Evolutionary conservation across 1,140 invertebrate genomes (phyloP), one percentile per base, ranked within the genome.

Genomic region (Temnothorax curvispinosus): DNA sequence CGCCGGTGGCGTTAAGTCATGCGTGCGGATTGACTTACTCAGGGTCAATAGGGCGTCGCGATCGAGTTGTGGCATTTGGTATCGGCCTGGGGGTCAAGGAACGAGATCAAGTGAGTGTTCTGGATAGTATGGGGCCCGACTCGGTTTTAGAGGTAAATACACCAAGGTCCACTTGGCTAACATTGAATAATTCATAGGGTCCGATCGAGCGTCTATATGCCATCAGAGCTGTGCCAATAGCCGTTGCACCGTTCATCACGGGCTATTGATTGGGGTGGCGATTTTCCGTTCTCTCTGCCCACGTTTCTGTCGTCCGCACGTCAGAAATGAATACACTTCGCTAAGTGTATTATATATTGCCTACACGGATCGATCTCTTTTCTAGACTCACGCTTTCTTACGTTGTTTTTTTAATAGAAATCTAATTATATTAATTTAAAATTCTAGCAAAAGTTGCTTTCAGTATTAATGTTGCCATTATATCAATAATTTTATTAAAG

Each of bases 141-240:
- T 88, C 71, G 88, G 91, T 67, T 90, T 92, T 87, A 76, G 87
- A 87, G 71, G 90, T 74, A 93, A 92, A 93, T 93, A 93, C 91
- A 92, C 89, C 78, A 87, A 93, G 89, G 92, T 91, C 88, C 92
- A 93, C 91, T 93, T 92, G 84, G 87, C 52, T 87, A 82, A 87
- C 88, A 89, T 87, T 94, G 92, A 94, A 94, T 94, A 94, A 94
- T 94, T 93, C 92, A 93, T 93, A 88, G 88, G 87, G 77, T 69
- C 78, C 69, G 84, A 71, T 44, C 85, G 41, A 87, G 64, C 81
- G 81, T 88, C 91, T 91, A 87, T 87, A 87, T 71, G 81, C 85
- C 65, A 74, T 50, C 90, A 67, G 67, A 82, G 74, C 88, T 74
- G 41, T 88, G 81, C 81, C 91, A 89, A 92, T 92, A 88, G 85